phyloP scores from a whole-genome alignment of 35 echinoderm and acorn worm genomes.

The Patiria miniata region DNA sequence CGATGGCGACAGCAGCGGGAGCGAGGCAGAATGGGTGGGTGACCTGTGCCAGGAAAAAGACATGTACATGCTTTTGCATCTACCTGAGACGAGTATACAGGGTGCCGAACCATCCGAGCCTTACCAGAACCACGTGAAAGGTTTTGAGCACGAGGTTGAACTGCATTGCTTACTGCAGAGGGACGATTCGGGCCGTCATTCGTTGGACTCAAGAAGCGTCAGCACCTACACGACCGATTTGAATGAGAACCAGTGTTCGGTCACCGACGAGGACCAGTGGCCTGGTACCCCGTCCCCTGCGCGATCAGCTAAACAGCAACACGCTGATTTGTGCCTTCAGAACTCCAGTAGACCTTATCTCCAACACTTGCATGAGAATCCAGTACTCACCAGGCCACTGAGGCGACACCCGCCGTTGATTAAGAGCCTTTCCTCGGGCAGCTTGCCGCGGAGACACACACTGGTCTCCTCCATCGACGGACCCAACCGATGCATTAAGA shows the following conservation, averaged over 20 bases:
- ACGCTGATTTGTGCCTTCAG: slow-evolving; percentile 5
- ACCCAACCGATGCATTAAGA: slow-evolving; percentile 16
- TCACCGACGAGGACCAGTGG: neutral
- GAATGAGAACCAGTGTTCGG: slow-evolving; percentile 23
- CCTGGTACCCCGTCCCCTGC: neutral
- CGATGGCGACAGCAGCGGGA: slow-evolving; percentile 31
- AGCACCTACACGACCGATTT: slow-evolving; percentile 13
- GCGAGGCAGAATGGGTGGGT: slow-evolving; percentile 6
- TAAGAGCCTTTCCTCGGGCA: slow-evolving; percentile 8
- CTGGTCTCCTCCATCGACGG: slow-evolving; percentile 20
- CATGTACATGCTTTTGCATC: slow-evolving; percentile 72
- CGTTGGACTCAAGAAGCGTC: slow-evolving; percentile 23
- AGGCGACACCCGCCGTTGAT: slow-evolving; percentile 12
- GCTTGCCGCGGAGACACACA: neutral
- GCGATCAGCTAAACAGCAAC: neutral
- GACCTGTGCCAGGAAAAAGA: slow-evolving; percentile 35
- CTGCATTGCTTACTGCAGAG: slow-evolving; percentile 43
- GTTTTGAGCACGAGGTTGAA: slow-evolving; percentile 22
- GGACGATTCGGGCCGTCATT: slow-evolving; percentile 53
- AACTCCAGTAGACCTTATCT: neutral
- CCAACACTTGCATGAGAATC: slow-evolving; percentile 1
- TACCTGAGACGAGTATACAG: slow-evolving; percentile 91
- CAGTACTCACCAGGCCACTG: neutral
- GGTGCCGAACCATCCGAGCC: slow-evolving; percentile 31
- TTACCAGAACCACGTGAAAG: slow-evolving; percentile 27